A percentile compares a stretch with the other conserved stretches of the same genome.
phyloP scores from a whole-genome alignment of 23 tunicate species.

The Phallusia fumigata region DNA sequence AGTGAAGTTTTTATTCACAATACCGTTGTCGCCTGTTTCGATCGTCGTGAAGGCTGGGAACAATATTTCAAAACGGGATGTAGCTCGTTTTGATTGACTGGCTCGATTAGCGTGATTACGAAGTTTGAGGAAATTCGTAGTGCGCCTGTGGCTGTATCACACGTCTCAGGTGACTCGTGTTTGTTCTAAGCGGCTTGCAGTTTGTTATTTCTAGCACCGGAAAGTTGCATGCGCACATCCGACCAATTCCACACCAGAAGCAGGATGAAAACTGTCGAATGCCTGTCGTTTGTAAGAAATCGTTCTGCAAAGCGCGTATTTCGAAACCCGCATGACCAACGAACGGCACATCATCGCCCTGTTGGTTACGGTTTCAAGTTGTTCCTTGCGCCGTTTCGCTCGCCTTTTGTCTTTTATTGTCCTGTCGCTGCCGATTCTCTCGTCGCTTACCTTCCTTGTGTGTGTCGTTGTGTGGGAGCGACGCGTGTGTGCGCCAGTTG shows the following conservation, averaged over 20 bases:
- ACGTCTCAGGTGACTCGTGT: conserved; percentile 10
- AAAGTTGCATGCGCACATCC: background rate
- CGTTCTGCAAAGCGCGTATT: background rate
- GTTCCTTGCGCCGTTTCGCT: background rate
- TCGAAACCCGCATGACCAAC: background rate
- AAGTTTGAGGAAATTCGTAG: background rate
- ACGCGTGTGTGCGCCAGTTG: conserved; percentile 2
- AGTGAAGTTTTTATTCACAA: too few species aligned
- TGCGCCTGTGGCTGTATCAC: background rate
- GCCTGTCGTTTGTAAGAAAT: background rate
- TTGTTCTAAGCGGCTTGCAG: background rate
- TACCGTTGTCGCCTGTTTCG: background rate
- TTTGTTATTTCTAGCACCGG: background rate
- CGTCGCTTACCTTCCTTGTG: conserved; percentile 4
- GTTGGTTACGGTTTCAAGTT: conserved; percentile 9
- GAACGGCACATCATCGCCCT: background rate
- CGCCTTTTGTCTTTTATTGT: background rate
- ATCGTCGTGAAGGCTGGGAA: background rate
- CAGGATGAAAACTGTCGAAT: background rate
- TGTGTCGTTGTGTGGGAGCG: background rate
- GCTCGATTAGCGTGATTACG: background rate
- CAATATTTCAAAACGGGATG: background rate
- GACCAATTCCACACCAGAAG: background rate
- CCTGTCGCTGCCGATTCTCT: conserved; percentile 9
- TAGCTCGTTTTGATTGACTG: background rate